Base-by-base conservation (phyloP, 2,888 invertebrate genomes). In the Meiosimyza platycephala region DNA sequence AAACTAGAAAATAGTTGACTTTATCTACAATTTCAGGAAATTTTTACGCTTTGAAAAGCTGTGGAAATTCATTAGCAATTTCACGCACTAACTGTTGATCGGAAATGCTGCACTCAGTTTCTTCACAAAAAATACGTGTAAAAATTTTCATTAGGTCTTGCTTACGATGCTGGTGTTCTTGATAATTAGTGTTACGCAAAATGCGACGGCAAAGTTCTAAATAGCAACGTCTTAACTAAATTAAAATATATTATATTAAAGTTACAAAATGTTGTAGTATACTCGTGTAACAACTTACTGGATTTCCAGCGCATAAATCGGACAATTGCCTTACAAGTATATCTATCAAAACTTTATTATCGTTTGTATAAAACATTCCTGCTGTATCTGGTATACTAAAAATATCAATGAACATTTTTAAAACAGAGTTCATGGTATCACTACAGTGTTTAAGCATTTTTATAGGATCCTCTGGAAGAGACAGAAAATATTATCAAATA, bases 301-400 rank as follows among this genome's bases (percentile, higher is more conserved):
- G 88, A 85, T 97, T 97, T 40, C 95, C 96, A 6, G 96, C 92
- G 59, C 95, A 93, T 75, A 97, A 90, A 87, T 98, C 97, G 3
- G 95, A 93, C 40, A 98, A 90, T 86, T 97, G 96, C 65, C 98
- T 90, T 67, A 96, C 93, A 71, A 97, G 92, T 82, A 98, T 97
- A 84, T 98, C 98, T 76, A 98, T 93, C 73, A 98, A 90, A 59
- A 98, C 98, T 88, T 95, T 95, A 57, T 95, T 93, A 85, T 98
- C 98, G 83, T 98, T 98, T 0, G 97, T 96, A 87, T 98, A 98
- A 88, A 98, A 95, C 76, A 97, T 90, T 78, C 92, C 91, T 0
- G 97, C 94, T 1, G 97, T 96, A 77, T 91, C 90, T 77, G 91
- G 90, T 78, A 91, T 91, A 76, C 92, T 92, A 86, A 97, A 97